A percentile compares a stretch with the other conserved stretches of the same genome.
These are phyloP conservation scores for Pachyramphus minor DNA, from an alignment of 2,113 vertebrate genomes.

Conservation along the genomic window DNA sequence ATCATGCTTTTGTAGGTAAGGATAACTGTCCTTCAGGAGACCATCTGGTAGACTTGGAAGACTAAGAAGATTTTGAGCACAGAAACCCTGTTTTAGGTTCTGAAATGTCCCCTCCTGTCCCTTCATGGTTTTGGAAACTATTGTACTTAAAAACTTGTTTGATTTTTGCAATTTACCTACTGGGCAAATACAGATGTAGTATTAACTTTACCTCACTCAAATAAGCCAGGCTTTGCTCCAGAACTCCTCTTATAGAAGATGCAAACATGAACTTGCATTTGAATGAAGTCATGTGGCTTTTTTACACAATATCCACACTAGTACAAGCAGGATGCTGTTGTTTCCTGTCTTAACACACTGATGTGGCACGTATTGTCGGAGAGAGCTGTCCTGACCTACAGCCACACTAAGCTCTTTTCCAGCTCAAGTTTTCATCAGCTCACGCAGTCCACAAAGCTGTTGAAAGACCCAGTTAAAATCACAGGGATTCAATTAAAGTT, in stretches of 20 bases:
- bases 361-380: accelerated
- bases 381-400: background rate
- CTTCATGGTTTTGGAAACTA: background rate
- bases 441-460: background rate
- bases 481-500: background rate
- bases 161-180: background rate
- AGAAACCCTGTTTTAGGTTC: background rate
- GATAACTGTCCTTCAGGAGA: background rate
- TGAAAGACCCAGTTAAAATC: background rate
- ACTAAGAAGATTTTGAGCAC: background rate
- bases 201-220: background rate
- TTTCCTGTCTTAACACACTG: background rate
- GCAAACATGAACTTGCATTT: background rate
- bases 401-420: background rate
- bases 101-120: background rate
- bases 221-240: background rate
- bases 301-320: accelerated
- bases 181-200: background rate
- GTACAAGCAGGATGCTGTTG: background rate
- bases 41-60: background rate
- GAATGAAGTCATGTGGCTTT: background rate
- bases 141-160: background rate
- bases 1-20: background rate
- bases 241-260: background rate
- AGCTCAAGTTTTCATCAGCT: background rate